Evolutionary conservation across 2,888 invertebrate genomes (phyloP).

Genomic region (Nymphalis urticae): DNA sequence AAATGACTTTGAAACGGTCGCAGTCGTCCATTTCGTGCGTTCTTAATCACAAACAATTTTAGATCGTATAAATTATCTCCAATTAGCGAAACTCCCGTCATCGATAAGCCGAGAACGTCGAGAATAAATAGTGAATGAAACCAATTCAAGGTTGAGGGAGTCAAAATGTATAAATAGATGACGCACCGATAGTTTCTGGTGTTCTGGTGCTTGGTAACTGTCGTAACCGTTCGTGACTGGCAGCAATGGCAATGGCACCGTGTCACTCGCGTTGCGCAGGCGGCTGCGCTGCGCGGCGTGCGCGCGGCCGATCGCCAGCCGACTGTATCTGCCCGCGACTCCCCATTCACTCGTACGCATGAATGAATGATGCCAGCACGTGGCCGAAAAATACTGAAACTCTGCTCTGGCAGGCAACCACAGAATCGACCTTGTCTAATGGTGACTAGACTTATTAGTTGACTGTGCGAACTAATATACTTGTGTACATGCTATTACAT

Average conservation of each 20-base stretch:
- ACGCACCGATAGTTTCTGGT: conserved; percentile 58
- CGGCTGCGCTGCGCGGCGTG: conserved; percentile 58
- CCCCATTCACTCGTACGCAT: conserved; percentile 71
- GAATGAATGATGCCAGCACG: conserved; percentile 71
- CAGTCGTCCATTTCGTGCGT: conserved; percentile 53
- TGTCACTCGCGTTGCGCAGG: conserved; percentile 53
- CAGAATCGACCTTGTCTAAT: conserved; percentile 44
- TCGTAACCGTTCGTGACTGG: conserved; percentile 32
- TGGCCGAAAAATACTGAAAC: conserved; percentile 67
- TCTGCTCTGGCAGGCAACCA: conserved; percentile 42
- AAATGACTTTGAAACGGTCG: conserved; percentile 40
- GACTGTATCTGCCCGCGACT: conserved; percentile 59
- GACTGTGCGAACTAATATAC: conserved; percentile 31
- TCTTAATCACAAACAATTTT: conserved; percentile 46
- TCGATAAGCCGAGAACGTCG: conserved; percentile 35
- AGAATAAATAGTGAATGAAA: conserved; percentile 61
- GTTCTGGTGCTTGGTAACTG: conserved; percentile 50
- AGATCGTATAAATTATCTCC: conserved; percentile 56
- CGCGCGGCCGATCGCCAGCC: conserved; percentile 68
- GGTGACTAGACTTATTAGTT: conserved; percentile 41
- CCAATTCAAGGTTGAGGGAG: conserved; percentile 60
- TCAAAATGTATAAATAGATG: conserved; percentile 56
- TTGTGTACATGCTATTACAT: conserved; percentile 5
- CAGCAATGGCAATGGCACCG: conserved; percentile 46
- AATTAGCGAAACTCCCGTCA: conserved; percentile 51